phyloP scores from a whole-genome alignment of 2,797 vertebrate species.

The Sebastes nivosus region DNA sequence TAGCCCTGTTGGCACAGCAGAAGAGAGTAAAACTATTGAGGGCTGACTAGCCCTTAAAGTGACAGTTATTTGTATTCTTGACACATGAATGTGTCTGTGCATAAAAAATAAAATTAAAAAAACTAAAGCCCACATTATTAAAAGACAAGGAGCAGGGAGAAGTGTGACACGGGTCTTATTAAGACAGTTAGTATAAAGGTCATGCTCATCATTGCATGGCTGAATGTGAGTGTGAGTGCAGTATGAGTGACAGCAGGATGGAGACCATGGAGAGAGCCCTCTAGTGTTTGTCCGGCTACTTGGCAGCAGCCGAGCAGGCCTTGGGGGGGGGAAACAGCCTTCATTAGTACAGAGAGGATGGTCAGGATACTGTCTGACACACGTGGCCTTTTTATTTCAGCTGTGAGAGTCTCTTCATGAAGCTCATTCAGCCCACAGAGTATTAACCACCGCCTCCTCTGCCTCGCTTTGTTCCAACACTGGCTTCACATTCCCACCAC shows the following conservation, averaged over 20 bases:
- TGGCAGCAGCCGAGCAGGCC: slow-evolving; percentile 62
- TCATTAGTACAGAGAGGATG: slow-evolving; percentile 34
- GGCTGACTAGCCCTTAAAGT: neutral
- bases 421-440: slow-evolving; percentile 16
- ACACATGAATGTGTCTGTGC: neutral
- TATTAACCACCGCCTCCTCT: neutral
- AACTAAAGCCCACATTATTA: neutral
- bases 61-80: slow-evolving; percentile 7
- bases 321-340: slow-evolving; percentile 7
- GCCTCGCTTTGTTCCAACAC: neutral
- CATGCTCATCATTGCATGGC: slow-evolving; percentile 41
- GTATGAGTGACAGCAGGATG: slow-evolving; percentile 56
- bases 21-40: neutral
- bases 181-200: slow-evolving; percentile 57
- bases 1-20: neutral
- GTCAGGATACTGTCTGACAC: slow-evolving; percentile 25
- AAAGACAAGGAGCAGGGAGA: neutral
- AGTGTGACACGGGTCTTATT: slow-evolving; percentile 37
- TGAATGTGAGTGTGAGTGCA: slow-evolving; percentile 6
- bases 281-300: slow-evolving; percentile 87
- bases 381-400: neutral
- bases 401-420: slow-evolving; percentile 10
- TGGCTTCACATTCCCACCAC: neutral
- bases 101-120: neutral
- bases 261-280: slow-evolving; percentile 85